A percentile compares a stretch with the other conserved stretches of the same genome.
These are phyloP conservation scores for Glareola pratincola DNA, from an alignment of 2,113 vertebrate genomes.

Conservation along the genomic window DNA sequence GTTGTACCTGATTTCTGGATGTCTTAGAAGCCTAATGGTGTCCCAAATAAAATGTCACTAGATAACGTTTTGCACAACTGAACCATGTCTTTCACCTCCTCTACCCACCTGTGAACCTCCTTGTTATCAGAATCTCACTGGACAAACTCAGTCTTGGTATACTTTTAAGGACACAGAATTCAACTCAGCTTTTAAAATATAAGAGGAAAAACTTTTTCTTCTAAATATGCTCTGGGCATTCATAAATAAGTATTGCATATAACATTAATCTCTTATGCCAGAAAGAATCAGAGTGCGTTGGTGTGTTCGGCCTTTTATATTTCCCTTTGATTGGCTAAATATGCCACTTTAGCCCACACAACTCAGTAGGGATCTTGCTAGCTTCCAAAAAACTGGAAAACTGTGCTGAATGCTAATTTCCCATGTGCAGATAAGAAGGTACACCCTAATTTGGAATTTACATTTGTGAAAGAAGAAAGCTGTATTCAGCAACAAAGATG, in stretches of 20 bases:
- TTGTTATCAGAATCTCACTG: not conserved
- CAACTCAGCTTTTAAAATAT: not conserved
- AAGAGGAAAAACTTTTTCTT: not conserved
- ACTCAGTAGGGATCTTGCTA: not conserved
- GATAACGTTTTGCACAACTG: not conserved
- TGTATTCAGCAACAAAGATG: not conserved
- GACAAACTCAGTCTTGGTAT: not conserved
- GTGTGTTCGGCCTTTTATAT: not conserved
- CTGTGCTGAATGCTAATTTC: not conserved
- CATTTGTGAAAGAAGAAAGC: not conserved
- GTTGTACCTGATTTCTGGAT: not conserved
- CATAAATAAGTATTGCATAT: not conserved
- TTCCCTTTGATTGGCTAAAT: not conserved
- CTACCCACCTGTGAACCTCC: fast-evolving
- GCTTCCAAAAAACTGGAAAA: not conserved
- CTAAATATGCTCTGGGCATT: not conserved
- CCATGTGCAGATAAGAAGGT: not conserved
- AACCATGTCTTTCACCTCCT: fast-evolving
- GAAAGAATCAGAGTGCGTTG: not conserved
- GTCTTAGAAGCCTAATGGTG: not conserved
- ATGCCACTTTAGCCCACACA: not conserved
- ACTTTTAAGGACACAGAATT: not conserved
- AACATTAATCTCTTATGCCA: not conserved
- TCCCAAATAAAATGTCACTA: not conserved
- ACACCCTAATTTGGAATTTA: slow-evolving; percentile 16